Percentiles rank a stretch among this genome's conserved stretches.
Conservation (phyloP, 2,113 vertebrate species). For the Spea multiplicata region DNA sequence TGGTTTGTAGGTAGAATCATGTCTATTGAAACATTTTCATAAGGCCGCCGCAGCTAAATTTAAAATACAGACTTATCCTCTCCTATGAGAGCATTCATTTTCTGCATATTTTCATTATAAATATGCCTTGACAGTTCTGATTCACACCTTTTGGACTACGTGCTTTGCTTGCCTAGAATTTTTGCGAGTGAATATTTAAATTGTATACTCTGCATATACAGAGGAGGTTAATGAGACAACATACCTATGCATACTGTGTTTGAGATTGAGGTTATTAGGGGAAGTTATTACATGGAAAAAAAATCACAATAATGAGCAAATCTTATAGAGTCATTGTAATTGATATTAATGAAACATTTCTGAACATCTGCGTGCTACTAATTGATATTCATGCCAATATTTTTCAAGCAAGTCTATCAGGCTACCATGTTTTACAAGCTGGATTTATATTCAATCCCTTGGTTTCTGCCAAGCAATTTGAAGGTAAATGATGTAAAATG, state of each 20-base stretch:
- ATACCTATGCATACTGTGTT: background rate
- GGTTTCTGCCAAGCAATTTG: constrained; percentile 34
- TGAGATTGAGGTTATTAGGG: background rate
- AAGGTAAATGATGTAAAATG: constrained; percentile 41
- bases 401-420: background rate
- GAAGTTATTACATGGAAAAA: background rate
- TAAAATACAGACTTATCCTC: background rate
- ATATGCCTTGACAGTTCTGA: background rate
- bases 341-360: background rate
- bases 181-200: background rate
- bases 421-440: background rate
- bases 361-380: background rate
- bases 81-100: background rate
- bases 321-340: background rate
- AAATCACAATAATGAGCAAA: background rate
- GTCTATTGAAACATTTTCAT: too few species aligned
- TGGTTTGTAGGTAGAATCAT: too few species aligned
- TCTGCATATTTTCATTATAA: background rate
- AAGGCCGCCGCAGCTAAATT: too few species aligned
- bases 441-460: constrained; percentile 31
- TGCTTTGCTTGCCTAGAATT: background rate
- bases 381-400: constrained; percentile 4
- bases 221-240: background rate
- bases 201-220: background rate
- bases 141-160: background rate